Evolutionary conservation across 1,140 invertebrate genomes (phyloP), one percentile per base, ranked within the genome.

Genomic region (Drosophila varians): DNA sequence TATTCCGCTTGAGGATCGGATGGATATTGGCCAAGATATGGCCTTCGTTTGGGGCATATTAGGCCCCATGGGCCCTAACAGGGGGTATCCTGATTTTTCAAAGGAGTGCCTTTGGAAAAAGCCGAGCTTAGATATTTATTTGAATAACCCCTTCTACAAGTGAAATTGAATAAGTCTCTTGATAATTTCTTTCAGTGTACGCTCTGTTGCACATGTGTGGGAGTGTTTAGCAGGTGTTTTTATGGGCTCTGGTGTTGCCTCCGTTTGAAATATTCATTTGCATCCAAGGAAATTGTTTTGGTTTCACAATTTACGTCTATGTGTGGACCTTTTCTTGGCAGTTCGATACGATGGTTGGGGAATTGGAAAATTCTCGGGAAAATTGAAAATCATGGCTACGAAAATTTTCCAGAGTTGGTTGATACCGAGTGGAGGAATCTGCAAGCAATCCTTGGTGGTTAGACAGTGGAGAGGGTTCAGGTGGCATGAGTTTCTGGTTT

Each of bases 251-350:
- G n/a, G 21, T 36, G 53, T 11, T 11, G 51, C 21, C 49, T 26
- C 4, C 8, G 36, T 9, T 36, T 47, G 36, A 55, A 58, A 51
- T 73, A 66, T 55, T 71, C 58, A 75, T 84, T 86, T 74, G 80
- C 79, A 83, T 84, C 53, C 28, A 38, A 73, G 62, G 61, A 80
- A 80, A 77, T 80, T 65, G 51, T 64, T 82, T 60, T 58, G 56
- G 48, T 62, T 74, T 53, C 26, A 34, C 14, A 18, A 47, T 48
- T 25, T 31, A 38, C 8, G 14, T 19, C 5, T 31, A 31, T 31
- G 28, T 26, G 28, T 31, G 28, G n/a, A n/a, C 58, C 18, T 40
- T 34, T 28, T 19, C 28, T 47, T 23, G 28, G 9, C 9, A 31
- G 28, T 31, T 11, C 9, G 8, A 28, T 28, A 9, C 28, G 11